Base-by-base conservation (phyloP, 2,797 vertebrate species). In the Cirrhinus molitorella region DNA sequence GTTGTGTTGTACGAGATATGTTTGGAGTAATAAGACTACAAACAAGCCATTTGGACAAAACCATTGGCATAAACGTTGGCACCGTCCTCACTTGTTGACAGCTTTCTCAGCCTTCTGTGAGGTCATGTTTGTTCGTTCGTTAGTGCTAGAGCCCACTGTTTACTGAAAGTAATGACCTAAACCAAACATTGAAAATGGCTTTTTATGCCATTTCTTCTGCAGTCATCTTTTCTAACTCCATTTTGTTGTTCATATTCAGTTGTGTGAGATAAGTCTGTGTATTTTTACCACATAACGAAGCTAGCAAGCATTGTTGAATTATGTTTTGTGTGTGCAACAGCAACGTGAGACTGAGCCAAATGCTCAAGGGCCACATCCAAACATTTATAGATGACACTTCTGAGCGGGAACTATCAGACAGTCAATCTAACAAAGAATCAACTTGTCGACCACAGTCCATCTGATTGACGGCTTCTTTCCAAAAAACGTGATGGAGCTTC, bases 21-120 rank as follows among this genome's bases (percentile, higher is more conserved):
- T 23, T 71, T 55, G 19, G 45, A 88, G 74, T 85, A 90, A 88
- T 85, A 88, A 68, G 83, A 89, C 89, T 87, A 59, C 84, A 84
- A 85, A 83, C 86, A 83, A 83, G 86, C 73, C 76, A 81, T 86
- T 80, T 91, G 66, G 85, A 80, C 76, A 88, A 91, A 91, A 89
- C 88, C 3, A 90, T 86, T 91, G 88, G 85, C 85, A 88, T 91
- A 63, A 85, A 85, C 70, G 65, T 79, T 51, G 71, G 79, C 73
- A 82, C 83, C 49, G 76, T 74, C 59, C 81, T 85, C 17, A 17
- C 13, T 83, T n/a, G 34, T 80, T 73, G 45, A 61, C 49, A 75
- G 31, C 70, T 25, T 45, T 3, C 40, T 72, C 45, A 45, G 51
- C 14, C 10, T 59, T 40, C 59, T 83, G 21, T 78, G 53, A 34